Evolutionary conservation across 1,140 invertebrate genomes (phyloP).

Genomic region (Nasonia giraulti): DNA sequence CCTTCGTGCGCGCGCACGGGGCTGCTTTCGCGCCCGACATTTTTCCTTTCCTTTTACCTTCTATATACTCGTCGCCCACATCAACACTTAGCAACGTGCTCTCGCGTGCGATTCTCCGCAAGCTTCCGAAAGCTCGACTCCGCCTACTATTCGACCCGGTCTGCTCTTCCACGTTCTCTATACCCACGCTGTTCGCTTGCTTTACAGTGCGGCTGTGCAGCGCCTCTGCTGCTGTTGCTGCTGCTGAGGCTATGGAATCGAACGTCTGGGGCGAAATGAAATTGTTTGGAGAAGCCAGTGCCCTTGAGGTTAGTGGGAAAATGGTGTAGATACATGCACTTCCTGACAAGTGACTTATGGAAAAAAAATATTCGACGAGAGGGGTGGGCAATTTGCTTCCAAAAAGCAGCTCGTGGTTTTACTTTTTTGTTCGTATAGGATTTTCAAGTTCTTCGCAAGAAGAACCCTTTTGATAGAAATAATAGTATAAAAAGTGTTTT

Average conservation of each 20-base stretch:
- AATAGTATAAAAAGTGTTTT: no score
- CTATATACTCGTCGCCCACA: not conserved
- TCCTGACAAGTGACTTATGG: not conserved
- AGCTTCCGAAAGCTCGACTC: no score
- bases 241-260: constrained; percentile 5
- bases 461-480: no score
- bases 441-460: no score
- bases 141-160: no score
- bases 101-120: not conserved
- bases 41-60: not conserved
- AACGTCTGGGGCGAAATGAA: not conserved
- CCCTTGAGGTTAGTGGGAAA: not conserved
- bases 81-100: constrained; percentile 8
- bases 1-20: not conserved
- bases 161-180: constrained; percentile 8
- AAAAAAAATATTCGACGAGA: not conserved
- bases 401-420: not conserved
- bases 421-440: not conserved
- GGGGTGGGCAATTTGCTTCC: not conserved
- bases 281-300: constrained; percentile 14
- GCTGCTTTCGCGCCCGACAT: no score
- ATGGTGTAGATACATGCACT: not conserved
- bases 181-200: not conserved
- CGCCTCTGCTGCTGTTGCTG: not conserved
- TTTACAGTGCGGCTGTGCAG: not conserved